Evolutionary conservation across 2,888 invertebrate species (phyloP), one percentile per base, ranked within the genome.

Genomic region (Andrena flavipes): DNA sequence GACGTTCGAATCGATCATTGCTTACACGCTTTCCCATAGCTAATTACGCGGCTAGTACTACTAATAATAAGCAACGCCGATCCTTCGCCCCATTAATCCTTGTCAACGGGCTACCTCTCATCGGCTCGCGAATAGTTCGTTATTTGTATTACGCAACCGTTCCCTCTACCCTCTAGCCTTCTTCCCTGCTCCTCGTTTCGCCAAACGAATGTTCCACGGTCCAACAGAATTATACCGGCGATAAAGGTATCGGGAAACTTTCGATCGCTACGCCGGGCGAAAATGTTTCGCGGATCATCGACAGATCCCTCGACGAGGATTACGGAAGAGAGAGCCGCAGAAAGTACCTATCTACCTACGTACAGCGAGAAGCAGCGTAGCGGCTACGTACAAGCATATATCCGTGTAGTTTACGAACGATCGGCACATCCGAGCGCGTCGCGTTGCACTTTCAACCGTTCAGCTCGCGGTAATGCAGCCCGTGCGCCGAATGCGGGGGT

Each of bases 1-100:
- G 82, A 82, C 84, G 84, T 69, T 76, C 82, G 76, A 79, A 87
- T 87, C 87, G 86, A 87, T 87, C 87, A 88, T 84, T 82, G 88
- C 86, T 84, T 75, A 76, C 82, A 70, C 84, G 77, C 76, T 79
- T 82, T 79, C 64, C 79, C 77, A 76, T 74, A 73, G 76, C 78
- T 76, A 84, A 87, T 87, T 82, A 87, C 80, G 88, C 84, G 72
- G 69, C 77, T 77, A 84, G 79, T 84, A 83, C 83, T 79, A 78
- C 83, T 83, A 84, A 84, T 83, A 84, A 84, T 84, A 84, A 82
- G 84, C 78, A 84, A 83, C 79, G 78, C 83, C 79, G 79, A 79
- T 77, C 59, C 74, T 63, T 23, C 72, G 83, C 67, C 42, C 69
- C 84, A 84, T 84, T 84, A 84, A 84, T 84, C 79, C 70, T 75